Base-by-base conservation (phyloP, 1,140 invertebrate species). In the Macrosteles quadrilineatus region DNA sequence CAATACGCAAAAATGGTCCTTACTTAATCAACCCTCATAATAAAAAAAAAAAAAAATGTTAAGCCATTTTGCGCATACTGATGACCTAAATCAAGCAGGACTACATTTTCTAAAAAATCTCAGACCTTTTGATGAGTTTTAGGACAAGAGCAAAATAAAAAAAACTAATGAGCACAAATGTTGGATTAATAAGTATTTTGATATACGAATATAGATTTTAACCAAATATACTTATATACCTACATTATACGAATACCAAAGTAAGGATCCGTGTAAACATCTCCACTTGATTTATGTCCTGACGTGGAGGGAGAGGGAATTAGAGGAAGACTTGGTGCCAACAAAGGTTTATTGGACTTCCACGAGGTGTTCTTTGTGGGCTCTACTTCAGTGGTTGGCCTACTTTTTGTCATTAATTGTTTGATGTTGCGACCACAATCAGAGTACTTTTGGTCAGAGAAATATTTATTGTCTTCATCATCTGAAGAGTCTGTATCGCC, bases 401-500 rank as follows among this genome's bases (percentile, higher is more conserved):
- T 23, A 2, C 57, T 23, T 57, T 62, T n/a, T 67, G 29, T 6
- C 21, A 90, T 78, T 21, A 84, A 76, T 74, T 86, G 82, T 77
- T 91, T 92, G 19, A 93, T 83, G 50, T 84, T 80, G 73, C 81
- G 80, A 0, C 92, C 91, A 79, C 83, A 91, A 64, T 88, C 83
- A 73, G 87, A 88, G 76, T 91, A 92, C 67, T 87, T 88, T 70
- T 85, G 80, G 74, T 89, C 85, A 25, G 90, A 84, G 77, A 87
- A 90, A 79, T 91, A 88, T 76, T 87, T 84, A 71, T 86, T 87
- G 66, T 90, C 89, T 81, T 95, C 92, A 71, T 93, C 91, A 76
- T 94, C 91, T 1, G 91, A 92, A 25, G 90, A 91, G 79, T 92
- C 89, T 0, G 84, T 85, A 69, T 87, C 85, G 25, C 87, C 87